These are phyloP conservation scores for Scelioninae gen. 2 DNA, from an alignment of 2,888 invertebrate genomes.

Conservation along the genomic window DNA sequence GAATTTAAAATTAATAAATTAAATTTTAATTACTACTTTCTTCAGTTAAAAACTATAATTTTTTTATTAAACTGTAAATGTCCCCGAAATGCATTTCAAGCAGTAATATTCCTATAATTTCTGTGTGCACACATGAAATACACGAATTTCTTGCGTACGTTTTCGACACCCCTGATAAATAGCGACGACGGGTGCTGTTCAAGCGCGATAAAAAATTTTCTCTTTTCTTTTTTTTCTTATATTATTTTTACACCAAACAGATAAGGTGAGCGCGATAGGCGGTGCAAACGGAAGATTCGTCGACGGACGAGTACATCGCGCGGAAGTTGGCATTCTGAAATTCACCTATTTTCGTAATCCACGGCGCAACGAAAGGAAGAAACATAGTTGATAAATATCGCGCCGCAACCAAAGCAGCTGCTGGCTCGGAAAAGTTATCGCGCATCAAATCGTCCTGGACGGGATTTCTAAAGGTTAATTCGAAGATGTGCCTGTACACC, in stretches of 20 bases:
- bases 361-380: slow-evolving; percentile 33
- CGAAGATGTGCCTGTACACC: slow-evolving; percentile 47
- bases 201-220: not conserved
- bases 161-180: too few relatives aligned
- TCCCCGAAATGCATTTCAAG: too few relatives aligned
- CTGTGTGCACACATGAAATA: too few relatives aligned
- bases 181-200: not conserved
- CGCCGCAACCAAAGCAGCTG: slow-evolving; percentile 42
- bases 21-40: too few relatives aligned
- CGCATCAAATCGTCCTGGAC: slow-evolving; percentile 56
- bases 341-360: slow-evolving; percentile 40
- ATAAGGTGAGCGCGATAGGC: slow-evolving; percentile 32
- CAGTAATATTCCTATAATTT: too few relatives aligned
- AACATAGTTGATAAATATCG: slow-evolving; percentile 55
- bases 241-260: not conserved
- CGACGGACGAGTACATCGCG: slow-evolving; percentile 17
- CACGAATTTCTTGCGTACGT: too few relatives aligned
- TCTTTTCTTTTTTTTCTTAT: not conserved
- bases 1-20: too few relatives aligned
- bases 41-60: too few relatives aligned
- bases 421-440: slow-evolving; percentile 57
- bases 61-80: too few relatives aligned
- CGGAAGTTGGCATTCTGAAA: slow-evolving; percentile 42
- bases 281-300: slow-evolving; percentile 19
- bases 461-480: slow-evolving; percentile 58